Percentiles rank a stretch among this genome's conserved stretches.
These are phyloP conservation scores for Synanceia verrucosa DNA, from an alignment of 2,797 vertebrate genomes.

Conservation along the genomic window DNA sequence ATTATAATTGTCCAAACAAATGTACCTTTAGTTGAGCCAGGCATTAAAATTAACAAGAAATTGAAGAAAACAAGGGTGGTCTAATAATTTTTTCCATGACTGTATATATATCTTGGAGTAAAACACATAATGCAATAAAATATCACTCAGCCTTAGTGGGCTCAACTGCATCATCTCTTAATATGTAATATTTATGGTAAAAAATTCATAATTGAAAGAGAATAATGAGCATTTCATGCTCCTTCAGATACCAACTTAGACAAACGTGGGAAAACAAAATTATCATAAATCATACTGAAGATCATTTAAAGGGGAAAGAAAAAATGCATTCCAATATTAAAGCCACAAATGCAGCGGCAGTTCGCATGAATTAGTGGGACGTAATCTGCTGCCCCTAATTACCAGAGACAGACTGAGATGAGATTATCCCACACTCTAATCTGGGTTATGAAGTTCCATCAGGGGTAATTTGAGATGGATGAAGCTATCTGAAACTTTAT, in stretches of 20 bases:
- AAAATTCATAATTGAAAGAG: conserved; percentile 21
- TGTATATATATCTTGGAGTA: too few relatives aligned
- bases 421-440: conserved; percentile 57
- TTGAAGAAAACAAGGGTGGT: too few relatives aligned
- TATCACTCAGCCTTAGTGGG: neutral
- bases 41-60: too few relatives aligned
- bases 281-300: conserved; percentile 9
- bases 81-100: too few relatives aligned
- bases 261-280: conserved; percentile 1
- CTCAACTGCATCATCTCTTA: neutral
- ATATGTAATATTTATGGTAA: neutral
- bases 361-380: conserved; percentile 42
- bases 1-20: too few relatives aligned
- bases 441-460: conserved; percentile 36
- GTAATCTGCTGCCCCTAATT: conserved; percentile 62
- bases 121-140: too few relatives aligned
- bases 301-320: conserved; percentile 22
- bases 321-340: conserved; percentile 28
- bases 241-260: neutral
- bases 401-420: conserved; percentile 54
- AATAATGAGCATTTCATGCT: neutral
- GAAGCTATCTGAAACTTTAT: conserved; percentile 14
- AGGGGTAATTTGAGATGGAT: conserved; percentile 43
- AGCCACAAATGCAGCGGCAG: conserved; percentile 38
- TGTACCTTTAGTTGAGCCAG: too few relatives aligned